Base-by-base conservation (phyloP, 2,888 invertebrate genomes). In the Leptinotarsa rubiginosa region DNA sequence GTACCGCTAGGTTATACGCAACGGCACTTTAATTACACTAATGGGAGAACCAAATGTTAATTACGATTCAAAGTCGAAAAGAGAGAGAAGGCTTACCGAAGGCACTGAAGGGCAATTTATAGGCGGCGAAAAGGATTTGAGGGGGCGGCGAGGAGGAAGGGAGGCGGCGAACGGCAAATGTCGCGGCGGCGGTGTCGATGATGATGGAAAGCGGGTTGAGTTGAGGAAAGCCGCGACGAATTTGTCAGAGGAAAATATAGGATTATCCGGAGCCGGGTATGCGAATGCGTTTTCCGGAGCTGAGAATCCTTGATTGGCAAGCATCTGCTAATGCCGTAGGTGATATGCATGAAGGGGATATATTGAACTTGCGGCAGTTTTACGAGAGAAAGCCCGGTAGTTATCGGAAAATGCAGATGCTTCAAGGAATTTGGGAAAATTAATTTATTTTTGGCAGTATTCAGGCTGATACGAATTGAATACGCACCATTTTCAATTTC, bases 21-120 rank as follows among this genome's bases (percentile, higher is more conserved):
- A 91, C 89, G 91, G 90, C 90, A 90, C 90, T 92, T 92, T 92
- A 92, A 93, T 93, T 92, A 92, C 90, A 91, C 92, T 93, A 93
- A 93, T 93, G 92, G 92, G 90, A 90, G 90, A 90, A 90, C 90
- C 91, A 91, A 91, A 91, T 92, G 92, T 92, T 92, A 92, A 92
- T 92, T 92, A 92, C 91, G 89, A 91, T 91, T 90, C 91, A 91
- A 91, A 91, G 90, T 90, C 88, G 89, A 89, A 89, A 89, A 89
- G 90, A 89, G 89, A 89, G 87, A 83, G 84, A 80, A 62, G 69
- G 65, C 31, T 50, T 52, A 59, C 66, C 22, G 59, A 41, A 52
- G 62, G 56, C 56, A 56, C 66, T 54, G 69, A 69, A 73, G 65
- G 83, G 85, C 85, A 86, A 84, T 86, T 87, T 86, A 87, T 86